Percentiles rank a stretch among this genome's conserved stretches.
phyloP scores from a whole-genome alignment of 92 coral and sea anemone genomes.

The Epizoanthus stellaris region DNA sequence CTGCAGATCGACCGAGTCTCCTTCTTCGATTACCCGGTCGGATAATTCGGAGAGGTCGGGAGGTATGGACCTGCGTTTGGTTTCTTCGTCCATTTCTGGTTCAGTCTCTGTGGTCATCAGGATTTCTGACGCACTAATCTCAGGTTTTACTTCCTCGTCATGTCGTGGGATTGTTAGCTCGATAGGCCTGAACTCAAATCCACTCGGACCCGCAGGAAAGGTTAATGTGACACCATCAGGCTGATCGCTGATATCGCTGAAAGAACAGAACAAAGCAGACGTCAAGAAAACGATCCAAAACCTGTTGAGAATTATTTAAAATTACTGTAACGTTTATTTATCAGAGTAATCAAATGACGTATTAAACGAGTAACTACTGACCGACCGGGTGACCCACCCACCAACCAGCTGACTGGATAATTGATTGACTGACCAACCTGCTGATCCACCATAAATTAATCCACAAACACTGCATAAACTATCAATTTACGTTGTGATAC shows the following conservation, averaged over 20 bases:
- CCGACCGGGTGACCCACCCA: too few species aligned
- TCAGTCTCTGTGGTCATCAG: constrained; percentile 50
- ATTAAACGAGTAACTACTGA: too few species aligned
- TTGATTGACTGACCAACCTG: too few species aligned
- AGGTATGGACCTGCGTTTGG: constrained; percentile 55
- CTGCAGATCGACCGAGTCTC: constrained; percentile 72
- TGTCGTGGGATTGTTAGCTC: constrained; percentile 73
- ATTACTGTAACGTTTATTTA: too few species aligned
- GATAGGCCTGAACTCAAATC: constrained; percentile 66
- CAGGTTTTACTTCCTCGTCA: constrained; percentile 36
- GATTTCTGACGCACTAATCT: constrained; percentile 60
- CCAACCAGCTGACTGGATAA: too few species aligned
- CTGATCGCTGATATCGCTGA: constrained; percentile 59
- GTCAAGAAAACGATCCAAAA: not conserved
- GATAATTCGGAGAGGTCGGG: constrained; percentile 69
- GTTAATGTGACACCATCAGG: constrained; percentile 68
- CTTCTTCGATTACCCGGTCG: constrained; percentile 75
- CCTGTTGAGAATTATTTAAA: too few species aligned
- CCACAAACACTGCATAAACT: too few species aligned
- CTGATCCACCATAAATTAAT: too few species aligned
- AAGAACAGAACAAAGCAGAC: not conserved
- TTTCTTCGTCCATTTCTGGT: constrained; percentile 45
- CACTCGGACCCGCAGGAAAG: constrained; percentile 62
- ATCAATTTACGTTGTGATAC: too few species aligned
- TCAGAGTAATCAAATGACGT: too few species aligned